Evolutionary conservation across 2,888 invertebrate genomes (phyloP).

Genomic region (Bedellia somnulentella): DNA sequence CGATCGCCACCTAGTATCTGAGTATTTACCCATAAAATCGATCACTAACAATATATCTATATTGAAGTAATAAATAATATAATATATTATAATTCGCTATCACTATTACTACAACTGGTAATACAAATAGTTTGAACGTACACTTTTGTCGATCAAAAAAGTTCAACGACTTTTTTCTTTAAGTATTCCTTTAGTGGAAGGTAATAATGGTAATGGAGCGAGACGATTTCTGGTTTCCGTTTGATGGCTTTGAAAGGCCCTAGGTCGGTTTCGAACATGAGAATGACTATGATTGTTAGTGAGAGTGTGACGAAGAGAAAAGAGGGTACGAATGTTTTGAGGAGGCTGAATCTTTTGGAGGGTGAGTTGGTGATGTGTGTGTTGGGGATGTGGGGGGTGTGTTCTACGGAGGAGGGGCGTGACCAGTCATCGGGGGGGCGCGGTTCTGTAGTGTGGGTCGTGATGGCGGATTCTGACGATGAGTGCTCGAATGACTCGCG

Average conservation of each 20-base stretch:
- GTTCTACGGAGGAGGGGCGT: conserved; percentile 45
- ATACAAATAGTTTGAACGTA: no score
- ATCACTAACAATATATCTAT: no score
- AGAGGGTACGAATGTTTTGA: conserved; percentile 76
- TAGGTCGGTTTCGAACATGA: conserved; percentile 80
- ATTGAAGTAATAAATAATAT: no score
- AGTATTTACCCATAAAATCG: no score
- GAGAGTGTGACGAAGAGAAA: conserved; percentile 73
- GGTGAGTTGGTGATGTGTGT: conserved; percentile 17
- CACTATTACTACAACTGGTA: no score
- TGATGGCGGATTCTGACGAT: conserved; percentile 73
- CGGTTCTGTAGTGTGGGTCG: conserved; percentile 28
- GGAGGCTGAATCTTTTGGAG: conserved; percentile 61
- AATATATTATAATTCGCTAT: no score
- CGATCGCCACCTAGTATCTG: no score
- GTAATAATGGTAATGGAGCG: conserved; percentile 79
- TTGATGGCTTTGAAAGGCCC: conserved; percentile 67
- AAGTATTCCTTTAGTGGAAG: conserved; percentile 80
- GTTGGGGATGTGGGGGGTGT: conserved; percentile 26
- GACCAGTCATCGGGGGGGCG: conserved; percentile 21
- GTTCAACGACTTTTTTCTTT: conserved; percentile 62
- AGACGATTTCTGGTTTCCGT: conserved; percentile 75
- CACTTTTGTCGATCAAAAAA: conserved; percentile 70
- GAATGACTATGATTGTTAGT: conserved; percentile 67
- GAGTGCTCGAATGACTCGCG: conserved; percentile 80